Percentiles rank a stretch among this genome's conserved stretches.
phyloP scores from a whole-genome alignment of 2,113 vertebrate genomes.

The Hippocampus comes region DNA sequence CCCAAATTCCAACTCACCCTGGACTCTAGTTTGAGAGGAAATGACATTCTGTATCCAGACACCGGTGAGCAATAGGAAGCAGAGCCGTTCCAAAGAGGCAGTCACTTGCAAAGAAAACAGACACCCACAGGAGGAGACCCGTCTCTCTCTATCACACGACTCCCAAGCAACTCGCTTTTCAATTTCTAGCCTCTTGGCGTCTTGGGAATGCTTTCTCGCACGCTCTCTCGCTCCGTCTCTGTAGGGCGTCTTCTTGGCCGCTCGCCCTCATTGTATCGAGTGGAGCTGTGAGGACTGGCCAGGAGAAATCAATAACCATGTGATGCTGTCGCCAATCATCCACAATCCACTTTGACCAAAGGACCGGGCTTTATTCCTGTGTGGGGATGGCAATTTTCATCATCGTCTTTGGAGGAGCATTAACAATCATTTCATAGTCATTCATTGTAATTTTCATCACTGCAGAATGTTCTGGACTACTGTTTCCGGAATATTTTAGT shows the following conservation, averaged over 20 bases:
- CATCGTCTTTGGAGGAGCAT: too few species aligned
- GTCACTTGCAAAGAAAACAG: neutral
- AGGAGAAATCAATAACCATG: conserved; percentile 45
- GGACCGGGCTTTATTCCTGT: conserved; percentile 23
- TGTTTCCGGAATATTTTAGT: too few species aligned
- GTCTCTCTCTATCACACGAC: neutral
- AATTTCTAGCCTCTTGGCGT: conserved; percentile 2
- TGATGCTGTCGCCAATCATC: conserved; percentile 43
- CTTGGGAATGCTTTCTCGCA: conserved; percentile 6
- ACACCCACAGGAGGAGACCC: neutral
- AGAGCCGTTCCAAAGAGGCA: neutral
- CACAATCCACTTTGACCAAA: conserved; percentile 38
- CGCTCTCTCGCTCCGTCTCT: neutral
- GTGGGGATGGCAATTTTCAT: too few species aligned
- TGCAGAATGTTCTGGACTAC: too few species aligned
- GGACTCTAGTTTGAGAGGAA: too few species aligned
- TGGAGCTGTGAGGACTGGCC: conserved; percentile 28
- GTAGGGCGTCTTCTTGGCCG: conserved; percentile 26
- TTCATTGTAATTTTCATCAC: too few species aligned
- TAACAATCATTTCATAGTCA: too few species aligned
- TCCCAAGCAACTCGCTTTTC: neutral
- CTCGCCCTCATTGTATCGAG: conserved; percentile 8
- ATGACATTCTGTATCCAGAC: neutral
- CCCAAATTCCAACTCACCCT: too few species aligned
- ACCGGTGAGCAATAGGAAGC: neutral